These are phyloP conservation scores for Drosophila greeni DNA, from an alignment of 2,888 invertebrate genomes.

Conservation along the genomic window DNA sequence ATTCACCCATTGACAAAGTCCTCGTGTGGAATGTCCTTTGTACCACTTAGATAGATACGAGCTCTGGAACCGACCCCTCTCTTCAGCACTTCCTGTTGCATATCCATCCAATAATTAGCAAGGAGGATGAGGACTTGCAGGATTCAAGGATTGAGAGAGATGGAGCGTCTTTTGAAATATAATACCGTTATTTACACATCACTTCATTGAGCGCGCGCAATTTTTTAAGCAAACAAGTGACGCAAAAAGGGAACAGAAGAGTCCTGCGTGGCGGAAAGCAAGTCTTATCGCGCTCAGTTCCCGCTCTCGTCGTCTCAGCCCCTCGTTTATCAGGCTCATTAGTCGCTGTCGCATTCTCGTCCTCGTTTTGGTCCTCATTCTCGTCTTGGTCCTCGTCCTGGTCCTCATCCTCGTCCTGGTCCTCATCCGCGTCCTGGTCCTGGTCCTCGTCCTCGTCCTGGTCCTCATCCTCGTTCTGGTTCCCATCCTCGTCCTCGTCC, in stretches of 20 bases:
- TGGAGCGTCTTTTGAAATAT: conserved; percentile 36
- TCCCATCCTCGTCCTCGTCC: conserved; percentile 24
- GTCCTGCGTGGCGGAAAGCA: not conserved
- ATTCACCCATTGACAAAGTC: conserved; percentile 41
- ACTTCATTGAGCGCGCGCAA: conserved; percentile 50
- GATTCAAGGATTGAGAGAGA: conserved; percentile 5
- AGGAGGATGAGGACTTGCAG: conserved; percentile 1
- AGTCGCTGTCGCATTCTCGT: conserved; percentile 37
- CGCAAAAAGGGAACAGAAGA: not conserved
- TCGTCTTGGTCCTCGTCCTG: conserved; percentile 27
- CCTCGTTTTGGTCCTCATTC: conserved; percentile 29
- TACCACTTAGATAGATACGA: conserved; percentile 12
- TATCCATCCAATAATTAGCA: conserved; percentile 53
- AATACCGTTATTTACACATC: conserved; percentile 65
- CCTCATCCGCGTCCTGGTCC: too few relatives aligned
- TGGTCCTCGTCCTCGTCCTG: conserved; percentile 27
- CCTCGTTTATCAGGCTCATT: conserved; percentile 52
- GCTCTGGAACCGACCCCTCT: not conserved
- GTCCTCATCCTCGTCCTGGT: conserved; percentile 30
- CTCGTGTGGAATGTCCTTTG: conserved; percentile 41
- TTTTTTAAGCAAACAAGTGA: conserved; percentile 44
- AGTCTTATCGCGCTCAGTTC: conserved; percentile 21
- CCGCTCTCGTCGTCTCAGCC: conserved; percentile 25
- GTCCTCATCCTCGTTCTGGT: conserved; percentile 28
- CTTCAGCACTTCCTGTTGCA: conserved; percentile 28